phyloP scores from a whole-genome alignment of 1,140 invertebrate species.

The Bombus affinis region DNA sequence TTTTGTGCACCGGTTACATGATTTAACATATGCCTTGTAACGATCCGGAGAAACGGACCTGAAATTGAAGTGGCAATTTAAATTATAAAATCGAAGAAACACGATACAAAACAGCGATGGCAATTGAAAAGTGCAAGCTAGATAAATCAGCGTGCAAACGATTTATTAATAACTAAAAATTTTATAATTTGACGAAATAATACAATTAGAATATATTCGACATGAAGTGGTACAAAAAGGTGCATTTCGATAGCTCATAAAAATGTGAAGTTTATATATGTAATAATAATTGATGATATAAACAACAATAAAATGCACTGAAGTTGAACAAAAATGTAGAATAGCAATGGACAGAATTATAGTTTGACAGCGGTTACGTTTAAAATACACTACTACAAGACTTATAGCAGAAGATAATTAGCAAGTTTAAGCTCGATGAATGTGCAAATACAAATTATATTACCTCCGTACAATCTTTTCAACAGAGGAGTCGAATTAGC shows the following conservation, averaged over 20 bases:
- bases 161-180: background rate
- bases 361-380: too few relatives aligned
- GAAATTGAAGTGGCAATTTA: slow-evolving; percentile 16
- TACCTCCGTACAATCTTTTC: slow-evolving; percentile 80
- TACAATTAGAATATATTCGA: background rate
- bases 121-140: background rate
- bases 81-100: background rate
- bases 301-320: too few relatives aligned
- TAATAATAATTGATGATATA: too few relatives aligned
- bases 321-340: too few relatives aligned
- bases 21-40: slow-evolving; percentile 80
- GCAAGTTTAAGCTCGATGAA: background rate
- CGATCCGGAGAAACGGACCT: slow-evolving; percentile 84
- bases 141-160: too few relatives aligned
- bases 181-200: background rate
- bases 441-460: background rate
- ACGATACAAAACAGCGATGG: background rate
- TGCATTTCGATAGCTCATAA: background rate
- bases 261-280: too few relatives aligned
- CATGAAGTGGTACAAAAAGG: background rate
- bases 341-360: too few relatives aligned
- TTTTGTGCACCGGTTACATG: slow-evolving; percentile 73
- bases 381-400: too few relatives aligned
- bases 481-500: slow-evolving; percentile 79
- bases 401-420: too few relatives aligned